Percentiles rank a stretch among this genome's conserved stretches.
Evolutionary conservation across 2,888 invertebrate species (phyloP).

Genomic region (Herminia tarsipennalis): DNA sequence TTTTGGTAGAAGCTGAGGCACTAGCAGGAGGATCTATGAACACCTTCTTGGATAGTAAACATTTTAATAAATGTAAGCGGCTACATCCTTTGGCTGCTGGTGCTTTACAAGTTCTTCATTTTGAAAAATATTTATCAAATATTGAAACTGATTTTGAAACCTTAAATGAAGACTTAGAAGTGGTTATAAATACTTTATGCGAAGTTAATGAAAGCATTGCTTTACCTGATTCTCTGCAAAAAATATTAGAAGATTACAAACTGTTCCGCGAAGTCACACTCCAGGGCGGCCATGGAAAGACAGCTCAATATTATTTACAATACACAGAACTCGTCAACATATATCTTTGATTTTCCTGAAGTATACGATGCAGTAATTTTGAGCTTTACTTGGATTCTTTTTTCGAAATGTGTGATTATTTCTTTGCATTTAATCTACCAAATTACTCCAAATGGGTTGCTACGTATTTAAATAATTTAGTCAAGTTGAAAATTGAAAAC

Average conservation of each 20-base stretch:
- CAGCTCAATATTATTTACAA: slow-evolving; percentile 31
- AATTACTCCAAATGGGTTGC: slow-evolving; percentile 11
- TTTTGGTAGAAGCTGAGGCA: not conserved
- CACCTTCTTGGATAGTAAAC: not conserved
- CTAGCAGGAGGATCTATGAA: slow-evolving; percentile 3
- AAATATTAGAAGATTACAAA: slow-evolving; percentile 29
- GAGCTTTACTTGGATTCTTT: slow-evolving; percentile 33
- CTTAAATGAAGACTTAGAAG: slow-evolving; percentile 4
- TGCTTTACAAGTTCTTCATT: slow-evolving; percentile 49
- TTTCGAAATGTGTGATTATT: slow-evolving; percentile 17
- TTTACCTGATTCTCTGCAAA: not conserved
- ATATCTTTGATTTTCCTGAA: slow-evolving; percentile 29
- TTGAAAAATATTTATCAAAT: slow-evolving; percentile 43
- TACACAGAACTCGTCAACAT: slow-evolving; percentile 24
- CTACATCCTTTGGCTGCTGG: slow-evolving; percentile 46
- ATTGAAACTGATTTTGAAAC: slow-evolving; percentile 27
- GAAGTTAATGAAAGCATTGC: not conserved
- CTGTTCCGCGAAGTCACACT: slow-evolving; percentile 12
- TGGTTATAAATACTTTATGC: not conserved
- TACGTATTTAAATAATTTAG: slow-evolving; percentile 7
- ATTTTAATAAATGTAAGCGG: slow-evolving; percentile 55
- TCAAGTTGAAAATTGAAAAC: slow-evolving; percentile 6
- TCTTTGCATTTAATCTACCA: slow-evolving; percentile 23
- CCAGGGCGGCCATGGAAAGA: slow-evolving; percentile 33
- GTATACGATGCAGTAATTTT: slow-evolving; percentile 36